Evolutionary conservation across 2,888 invertebrate species (phyloP).

Genomic region (Cenopis cana): DNA sequence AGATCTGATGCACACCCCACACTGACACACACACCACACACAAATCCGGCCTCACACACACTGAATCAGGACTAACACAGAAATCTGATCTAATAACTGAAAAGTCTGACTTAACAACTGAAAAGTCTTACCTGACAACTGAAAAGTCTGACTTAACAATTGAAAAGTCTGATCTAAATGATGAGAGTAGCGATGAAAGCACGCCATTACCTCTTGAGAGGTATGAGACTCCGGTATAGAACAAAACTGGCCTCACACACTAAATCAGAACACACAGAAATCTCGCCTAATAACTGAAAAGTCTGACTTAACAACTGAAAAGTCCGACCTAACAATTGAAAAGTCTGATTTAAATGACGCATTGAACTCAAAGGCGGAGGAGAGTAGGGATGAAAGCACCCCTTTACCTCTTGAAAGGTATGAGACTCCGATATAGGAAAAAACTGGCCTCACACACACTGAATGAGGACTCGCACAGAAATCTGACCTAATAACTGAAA

Average conservation of each 20-base stretch:
- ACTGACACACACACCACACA: constrained; percentile 36
- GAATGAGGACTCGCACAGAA: not conserved
- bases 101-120: too few species aligned
- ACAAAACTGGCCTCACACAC: not conserved
- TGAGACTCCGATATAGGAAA: constrained; percentile 62
- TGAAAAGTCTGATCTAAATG: not conserved
- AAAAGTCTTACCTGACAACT: not conserved
- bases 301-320: too few species aligned
- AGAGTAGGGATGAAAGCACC: constrained; percentile 49
- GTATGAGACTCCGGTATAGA: constrained; percentile 63
- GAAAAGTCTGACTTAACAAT: not conserved
- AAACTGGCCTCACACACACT: not conserved
- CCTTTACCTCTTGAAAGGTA: constrained; percentile 53
- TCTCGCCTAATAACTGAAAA: not conserved
- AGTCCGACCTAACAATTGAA: not conserved
- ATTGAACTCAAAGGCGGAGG: constrained; percentile 9
- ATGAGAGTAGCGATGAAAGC: constrained; percentile 47
- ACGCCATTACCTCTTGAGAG: constrained; percentile 52
- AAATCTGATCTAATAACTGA: not conserved
- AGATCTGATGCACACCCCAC: constrained; percentile 70
- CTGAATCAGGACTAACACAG: not conserved
- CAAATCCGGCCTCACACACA: not conserved
- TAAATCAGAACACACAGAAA: not conserved
- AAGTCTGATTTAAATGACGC: constrained; percentile 2
- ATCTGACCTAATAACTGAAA: not conserved